Percentiles rank a stretch among this genome's conserved stretches.
These are phyloP conservation scores for Phylloscopus trochiloides DNA, from an alignment of 2,113 vertebrate genomes.

Conservation along the genomic window DNA sequence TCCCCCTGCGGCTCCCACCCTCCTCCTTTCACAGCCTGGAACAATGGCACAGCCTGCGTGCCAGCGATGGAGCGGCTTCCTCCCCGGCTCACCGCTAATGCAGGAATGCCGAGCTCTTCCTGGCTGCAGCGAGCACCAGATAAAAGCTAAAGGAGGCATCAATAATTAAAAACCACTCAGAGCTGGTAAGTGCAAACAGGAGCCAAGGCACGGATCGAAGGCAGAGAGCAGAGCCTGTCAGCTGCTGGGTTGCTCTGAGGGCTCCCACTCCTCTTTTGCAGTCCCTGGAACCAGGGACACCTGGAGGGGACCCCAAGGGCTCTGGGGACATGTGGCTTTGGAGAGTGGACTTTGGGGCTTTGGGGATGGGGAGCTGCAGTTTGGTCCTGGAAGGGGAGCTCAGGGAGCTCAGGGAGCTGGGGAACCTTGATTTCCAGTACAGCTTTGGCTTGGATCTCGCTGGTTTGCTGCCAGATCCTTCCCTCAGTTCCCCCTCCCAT, in stretches of 20 bases:
- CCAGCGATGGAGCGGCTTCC: neutral
- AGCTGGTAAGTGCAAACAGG: slow-evolving; percentile 46
- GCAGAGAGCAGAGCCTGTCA: neutral
- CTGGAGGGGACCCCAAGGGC: neutral
- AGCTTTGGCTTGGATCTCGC: neutral
- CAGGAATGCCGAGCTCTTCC: slow-evolving; percentile 28
- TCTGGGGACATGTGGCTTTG: neutral
- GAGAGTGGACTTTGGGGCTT: no score
- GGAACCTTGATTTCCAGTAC: neutral
- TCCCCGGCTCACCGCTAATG: slow-evolving; percentile 52
- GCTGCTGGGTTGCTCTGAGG: neutral
- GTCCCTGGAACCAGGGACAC: neutral
- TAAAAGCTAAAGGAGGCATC: slow-evolving; percentile 67
- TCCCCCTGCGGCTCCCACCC: neutral
- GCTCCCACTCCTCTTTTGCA: neutral
- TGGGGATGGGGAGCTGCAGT: neutral
- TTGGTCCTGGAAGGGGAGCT: accelerated
- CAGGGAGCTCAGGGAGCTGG: accelerated
- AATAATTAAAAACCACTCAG: slow-evolving; percentile 71
- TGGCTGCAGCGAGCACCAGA: neutral
- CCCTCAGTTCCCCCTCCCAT: neutral
- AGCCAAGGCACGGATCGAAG: slow-evolving; percentile 6
- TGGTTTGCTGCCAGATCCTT: neutral
- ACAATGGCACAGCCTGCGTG: neutral
- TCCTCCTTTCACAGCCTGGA: neutral